phyloP scores from a whole-genome alignment of 2,797 vertebrate species.

The Falco concolor region DNA sequence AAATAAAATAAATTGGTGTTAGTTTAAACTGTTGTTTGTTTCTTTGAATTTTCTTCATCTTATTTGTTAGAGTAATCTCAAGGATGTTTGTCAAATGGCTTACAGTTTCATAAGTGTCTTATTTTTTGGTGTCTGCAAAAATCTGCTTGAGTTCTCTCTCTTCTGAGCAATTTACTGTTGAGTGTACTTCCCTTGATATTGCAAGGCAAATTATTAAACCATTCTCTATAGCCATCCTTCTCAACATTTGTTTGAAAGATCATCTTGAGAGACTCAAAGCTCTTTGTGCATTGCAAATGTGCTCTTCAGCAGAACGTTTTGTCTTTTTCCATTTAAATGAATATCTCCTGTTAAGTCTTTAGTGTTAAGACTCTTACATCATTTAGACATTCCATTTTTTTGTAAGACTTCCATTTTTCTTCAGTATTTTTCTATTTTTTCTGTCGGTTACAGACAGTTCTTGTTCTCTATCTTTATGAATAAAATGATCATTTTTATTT shows the following conservation, averaged over 20 bases:
- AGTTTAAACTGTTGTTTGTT: slow-evolving; percentile 1
- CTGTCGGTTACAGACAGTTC: not conserved
- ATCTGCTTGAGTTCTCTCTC: not conserved
- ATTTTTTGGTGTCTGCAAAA: not conserved
- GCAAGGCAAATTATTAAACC: slow-evolving; percentile 60
- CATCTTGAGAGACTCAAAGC: slow-evolving; percentile 64
- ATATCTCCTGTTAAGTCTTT: slow-evolving; percentile 67
- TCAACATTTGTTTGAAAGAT: slow-evolving; percentile 70
- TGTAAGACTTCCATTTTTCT: slow-evolving; percentile 41
- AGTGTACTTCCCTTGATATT: slow-evolving; percentile 52
- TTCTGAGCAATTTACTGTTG: slow-evolving; percentile 57
- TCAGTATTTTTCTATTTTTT: slow-evolving; percentile 17
- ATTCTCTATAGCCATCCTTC: slow-evolving; percentile 59
- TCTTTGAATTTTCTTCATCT: not conserved
- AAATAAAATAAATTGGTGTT: slow-evolving; percentile 12
- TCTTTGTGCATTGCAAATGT: slow-evolving; percentile 66
- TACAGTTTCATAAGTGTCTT: not conserved
- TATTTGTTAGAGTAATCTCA: not conserved
- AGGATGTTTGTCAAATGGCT: not conserved
- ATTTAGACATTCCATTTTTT: slow-evolving; percentile 48
- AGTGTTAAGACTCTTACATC: slow-evolving; percentile 33
- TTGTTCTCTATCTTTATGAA: not conserved
- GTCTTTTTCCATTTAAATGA: slow-evolving; percentile 68
- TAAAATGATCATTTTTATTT: slow-evolving; percentile 21
- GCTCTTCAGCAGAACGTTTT: slow-evolving; percentile 67